These are phyloP conservation scores for Bombus confusus DNA, from an alignment of 1,140 invertebrate species.

Conservation along the genomic window DNA sequence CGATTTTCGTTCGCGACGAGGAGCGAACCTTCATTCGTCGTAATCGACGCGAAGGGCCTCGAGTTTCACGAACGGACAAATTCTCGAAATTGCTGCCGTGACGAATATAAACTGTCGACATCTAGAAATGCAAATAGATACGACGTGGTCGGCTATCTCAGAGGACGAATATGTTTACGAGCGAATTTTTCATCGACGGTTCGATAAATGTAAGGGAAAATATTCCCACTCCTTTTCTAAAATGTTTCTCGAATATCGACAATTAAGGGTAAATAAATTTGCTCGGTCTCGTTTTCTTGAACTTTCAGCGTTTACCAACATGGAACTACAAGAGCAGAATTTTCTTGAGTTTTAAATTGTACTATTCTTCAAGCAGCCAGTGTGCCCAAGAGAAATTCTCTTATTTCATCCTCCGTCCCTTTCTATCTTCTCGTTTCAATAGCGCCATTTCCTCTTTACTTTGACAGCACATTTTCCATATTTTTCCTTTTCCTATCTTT, in stretches of 20 bases:
- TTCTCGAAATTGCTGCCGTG: conserved; percentile 2
- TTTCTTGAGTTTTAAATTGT: background rate
- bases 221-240: background rate
- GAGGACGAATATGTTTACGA: background rate
- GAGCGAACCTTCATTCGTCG: background rate
- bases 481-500: too few species aligned
- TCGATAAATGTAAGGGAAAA: background rate
- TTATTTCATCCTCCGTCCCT: background rate
- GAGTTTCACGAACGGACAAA: background rate
- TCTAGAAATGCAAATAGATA: background rate
- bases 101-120: background rate
- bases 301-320: background rate
- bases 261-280: background rate
- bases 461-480: background rate
- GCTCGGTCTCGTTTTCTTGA: too few species aligned
- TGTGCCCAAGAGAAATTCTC: background rate
- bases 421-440: background rate
- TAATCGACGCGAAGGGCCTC: background rate
- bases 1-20: background rate
- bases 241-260: background rate
- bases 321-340: background rate
- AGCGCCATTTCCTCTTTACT: background rate
- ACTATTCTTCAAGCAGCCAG: background rate
- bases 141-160: background rate
- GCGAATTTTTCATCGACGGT: background rate